Evolutionary conservation across 2,797 vertebrate genomes (phyloP).

Genomic region (Cuculus canorus): DNA sequence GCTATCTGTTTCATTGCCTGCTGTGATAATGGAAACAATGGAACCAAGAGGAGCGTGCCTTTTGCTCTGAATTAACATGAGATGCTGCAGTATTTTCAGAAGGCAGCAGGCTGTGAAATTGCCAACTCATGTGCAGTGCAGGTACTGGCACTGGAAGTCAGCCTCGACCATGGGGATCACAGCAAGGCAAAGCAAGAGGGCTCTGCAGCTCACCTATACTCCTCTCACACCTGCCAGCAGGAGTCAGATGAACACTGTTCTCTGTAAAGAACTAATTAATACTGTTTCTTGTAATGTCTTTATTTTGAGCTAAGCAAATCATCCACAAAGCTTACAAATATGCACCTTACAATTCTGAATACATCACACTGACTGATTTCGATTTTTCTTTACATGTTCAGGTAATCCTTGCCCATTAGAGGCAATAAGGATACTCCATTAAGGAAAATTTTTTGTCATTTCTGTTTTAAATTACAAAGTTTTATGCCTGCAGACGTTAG

Average conservation of each 20-base stretch:
- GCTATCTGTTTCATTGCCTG: not conserved
- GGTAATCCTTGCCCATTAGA: not conserved
- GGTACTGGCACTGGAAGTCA: too few relatives aligned
- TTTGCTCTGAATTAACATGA: not conserved
- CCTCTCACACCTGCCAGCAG: accelerated
- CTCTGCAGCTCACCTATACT: not conserved
- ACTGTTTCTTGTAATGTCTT: too few relatives aligned
- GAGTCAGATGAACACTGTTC: not conserved
- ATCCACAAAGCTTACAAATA: not conserved
- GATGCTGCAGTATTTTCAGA: not conserved
- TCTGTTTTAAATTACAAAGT: not conserved
- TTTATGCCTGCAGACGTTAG: not conserved
- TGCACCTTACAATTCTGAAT: not conserved
- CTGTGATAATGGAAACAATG: not conserved
- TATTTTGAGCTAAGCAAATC: not conserved
- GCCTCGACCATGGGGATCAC: not conserved
- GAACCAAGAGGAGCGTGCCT: not conserved
- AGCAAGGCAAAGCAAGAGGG: accelerated
- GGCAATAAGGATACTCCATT: not conserved
- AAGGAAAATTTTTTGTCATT: not conserved
- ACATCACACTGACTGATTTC: not conserved
- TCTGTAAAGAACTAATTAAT: not conserved
- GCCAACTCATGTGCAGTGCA: not conserved
- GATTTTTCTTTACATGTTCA: not conserved
- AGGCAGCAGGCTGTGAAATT: not conserved